Percentiles rank a stretch among this genome's conserved stretches.
Conservation (phyloP, 2,113 vertebrate genomes). For the Hylia prasina region DNA sequence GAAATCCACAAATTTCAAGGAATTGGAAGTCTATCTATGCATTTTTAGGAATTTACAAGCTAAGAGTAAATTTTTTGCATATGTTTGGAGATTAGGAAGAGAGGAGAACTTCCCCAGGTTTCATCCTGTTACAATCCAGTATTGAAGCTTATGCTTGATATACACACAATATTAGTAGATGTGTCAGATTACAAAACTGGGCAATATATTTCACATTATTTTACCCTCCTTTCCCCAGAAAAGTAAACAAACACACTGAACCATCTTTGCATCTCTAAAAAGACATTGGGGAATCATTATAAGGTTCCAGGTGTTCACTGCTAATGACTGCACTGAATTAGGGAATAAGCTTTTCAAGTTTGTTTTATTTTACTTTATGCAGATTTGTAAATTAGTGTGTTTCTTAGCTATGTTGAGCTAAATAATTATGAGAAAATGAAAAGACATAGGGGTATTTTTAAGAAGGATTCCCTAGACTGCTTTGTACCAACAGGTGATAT, state of each 20-base stretch:
- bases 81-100: not conserved
- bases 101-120: not conserved
- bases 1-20: not conserved
- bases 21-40: not conserved
- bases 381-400: not conserved
- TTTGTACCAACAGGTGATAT: not conserved
- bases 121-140: not conserved
- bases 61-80: not conserved
- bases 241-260: not conserved
- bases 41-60: not conserved
- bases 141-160: not conserved
- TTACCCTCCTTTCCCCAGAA: not conserved
- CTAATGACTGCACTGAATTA: not conserved
- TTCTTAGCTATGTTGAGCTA: not conserved
- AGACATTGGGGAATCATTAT: not conserved
- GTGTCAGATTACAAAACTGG: not conserved
- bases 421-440: not conserved
- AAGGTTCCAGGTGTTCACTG: not conserved
- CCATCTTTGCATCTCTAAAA: not conserved
- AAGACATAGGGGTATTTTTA: not conserved
- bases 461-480: not conserved
- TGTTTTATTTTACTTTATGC: not conserved
- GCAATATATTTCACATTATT: not conserved
- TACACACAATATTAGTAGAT: not conserved
- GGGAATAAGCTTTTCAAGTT: not conserved